Evolutionary conservation across 2,888 invertebrate genomes (phyloP).

Genomic region (Agrotis clavis): DNA sequence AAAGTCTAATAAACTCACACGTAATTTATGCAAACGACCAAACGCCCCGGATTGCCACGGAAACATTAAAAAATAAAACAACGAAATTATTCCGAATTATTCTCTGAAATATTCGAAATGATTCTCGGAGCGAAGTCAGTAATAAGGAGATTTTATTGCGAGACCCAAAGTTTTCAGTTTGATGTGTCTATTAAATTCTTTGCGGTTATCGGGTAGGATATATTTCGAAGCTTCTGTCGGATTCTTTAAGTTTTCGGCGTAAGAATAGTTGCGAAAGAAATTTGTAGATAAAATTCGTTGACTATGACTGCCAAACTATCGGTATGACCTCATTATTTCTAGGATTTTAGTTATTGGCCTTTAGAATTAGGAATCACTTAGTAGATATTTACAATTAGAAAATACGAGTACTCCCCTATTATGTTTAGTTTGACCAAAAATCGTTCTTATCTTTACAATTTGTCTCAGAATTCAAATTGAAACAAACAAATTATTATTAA

Average conservation of each 20-base stretch:
- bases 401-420: constrained; percentile 1
- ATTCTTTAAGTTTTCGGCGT: constrained; percentile 69
- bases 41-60: constrained; percentile 66
- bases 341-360: constrained; percentile 3
- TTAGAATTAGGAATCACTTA: background rate
- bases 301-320: constrained; percentile 59
- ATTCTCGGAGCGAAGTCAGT: constrained; percentile 71
- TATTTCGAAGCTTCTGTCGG: constrained; percentile 66
- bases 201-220: constrained; percentile 72
- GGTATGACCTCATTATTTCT: constrained; percentile 25
- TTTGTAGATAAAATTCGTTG: constrained; percentile 66
- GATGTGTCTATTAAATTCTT: constrained; percentile 84
- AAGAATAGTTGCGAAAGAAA: constrained; percentile 71
- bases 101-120: constrained; percentile 63
- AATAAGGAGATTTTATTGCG: constrained; percentile 77
- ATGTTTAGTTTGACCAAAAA: background rate
- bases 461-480: constrained; percentile 37
- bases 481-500: constrained; percentile 37
- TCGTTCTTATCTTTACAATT: constrained; percentile 22
- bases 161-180: constrained; percentile 75
- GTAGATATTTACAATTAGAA: background rate
- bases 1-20: constrained; percentile 71
- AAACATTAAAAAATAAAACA: constrained; percentile 81
- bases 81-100: constrained; percentile 65
- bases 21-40: constrained; percentile 82